Percentiles rank a stretch among this genome's conserved stretches.
These are phyloP conservation scores for Sycophila texana DNA, from an alignment of 2,888 invertebrate genomes.

Conservation along the genomic window DNA sequence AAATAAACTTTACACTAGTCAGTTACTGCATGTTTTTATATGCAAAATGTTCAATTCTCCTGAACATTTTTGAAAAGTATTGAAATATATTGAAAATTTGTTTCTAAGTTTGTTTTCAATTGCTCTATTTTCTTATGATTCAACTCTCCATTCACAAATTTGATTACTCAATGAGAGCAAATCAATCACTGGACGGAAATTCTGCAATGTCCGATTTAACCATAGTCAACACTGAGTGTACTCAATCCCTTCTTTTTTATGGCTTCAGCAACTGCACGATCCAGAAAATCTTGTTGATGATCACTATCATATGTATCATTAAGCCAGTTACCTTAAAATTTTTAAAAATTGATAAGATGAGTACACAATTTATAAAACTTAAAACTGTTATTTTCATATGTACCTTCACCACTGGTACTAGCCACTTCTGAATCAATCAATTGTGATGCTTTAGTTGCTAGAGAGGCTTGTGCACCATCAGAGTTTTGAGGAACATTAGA, in stretches of 20 bases:
- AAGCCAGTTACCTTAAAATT: slow-evolving; percentile 56
- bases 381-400: background rate
- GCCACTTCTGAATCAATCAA: slow-evolving; percentile 53
- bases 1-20: too few relatives aligned
- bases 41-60: too few relatives aligned
- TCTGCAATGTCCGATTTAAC: slow-evolving; percentile 61
- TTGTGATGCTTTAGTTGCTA: slow-evolving; percentile 57
- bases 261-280: slow-evolving; percentile 85
- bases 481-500: slow-evolving; percentile 48
- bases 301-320: slow-evolving; percentile 68
- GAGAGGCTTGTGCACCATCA: slow-evolving; percentile 37
- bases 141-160: slow-evolving; percentile 4
- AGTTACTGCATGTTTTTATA: too few relatives aligned
- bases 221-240: slow-evolving; percentile 71
- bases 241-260: slow-evolving; percentile 85
- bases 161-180: slow-evolving; percentile 37
- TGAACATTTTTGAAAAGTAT: background rate
- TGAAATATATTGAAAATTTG: background rate
- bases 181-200: slow-evolving; percentile 42
- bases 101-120: too few relatives aligned
- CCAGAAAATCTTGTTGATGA: slow-evolving; percentile 79
- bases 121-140: background rate
- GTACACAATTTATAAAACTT: background rate
- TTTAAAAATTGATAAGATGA: background rate
- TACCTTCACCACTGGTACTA: slow-evolving; percentile 49